Base-by-base conservation (phyloP, 2,888 invertebrate genomes). In the Junonia oenone region DNA sequence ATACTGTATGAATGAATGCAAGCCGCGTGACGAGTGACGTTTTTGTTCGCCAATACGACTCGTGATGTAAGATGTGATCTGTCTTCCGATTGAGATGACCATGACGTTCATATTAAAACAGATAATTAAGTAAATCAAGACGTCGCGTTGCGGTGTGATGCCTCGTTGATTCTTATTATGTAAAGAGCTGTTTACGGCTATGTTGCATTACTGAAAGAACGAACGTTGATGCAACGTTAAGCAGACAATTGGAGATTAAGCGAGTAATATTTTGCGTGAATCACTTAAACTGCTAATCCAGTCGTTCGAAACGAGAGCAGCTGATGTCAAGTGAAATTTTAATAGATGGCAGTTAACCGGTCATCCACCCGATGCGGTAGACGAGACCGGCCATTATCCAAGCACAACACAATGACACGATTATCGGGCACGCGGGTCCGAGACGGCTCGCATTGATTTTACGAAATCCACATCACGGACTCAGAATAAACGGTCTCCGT, bases 1-100 rank as follows among this genome's bases (percentile, higher is more conserved):
- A 86, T 85, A 84, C 82, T 82, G 81, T 83, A 86, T 86, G 89
- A 90, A 89, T 89, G 89, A 89, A 86, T 88, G 89, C 86, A 89
- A 71, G 71, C 83, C 75, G 83, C 82, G 81, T 83, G 83, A 85
- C 83, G 79, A 74, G 74, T 81, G 83, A 83, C 81, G 84, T 81
- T 83, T 81, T 82, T 79, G 72, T 78, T 74, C 71, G 72, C 72
- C 71, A 72, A 75, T 74, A 72, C 66, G 70, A 70, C 66, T 65
- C 61, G 64, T 67, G 66, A 70, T 68, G 70, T 72, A 73, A 78
- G 75, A 73, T 75, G n/a, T 72, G 71, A n/a, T 69, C 65, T 58
- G 61, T 51, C 22, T 50, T 61, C 54, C 40, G 40, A 46, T 40
- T 38, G 55, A 56, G 33, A 22, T 48, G 45, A 45, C 11, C 38